Evolutionary conservation across 2,888 invertebrate species (phyloP), one percentile per base, ranked within the genome.

Genomic region (Sialis lutaria): DNA sequence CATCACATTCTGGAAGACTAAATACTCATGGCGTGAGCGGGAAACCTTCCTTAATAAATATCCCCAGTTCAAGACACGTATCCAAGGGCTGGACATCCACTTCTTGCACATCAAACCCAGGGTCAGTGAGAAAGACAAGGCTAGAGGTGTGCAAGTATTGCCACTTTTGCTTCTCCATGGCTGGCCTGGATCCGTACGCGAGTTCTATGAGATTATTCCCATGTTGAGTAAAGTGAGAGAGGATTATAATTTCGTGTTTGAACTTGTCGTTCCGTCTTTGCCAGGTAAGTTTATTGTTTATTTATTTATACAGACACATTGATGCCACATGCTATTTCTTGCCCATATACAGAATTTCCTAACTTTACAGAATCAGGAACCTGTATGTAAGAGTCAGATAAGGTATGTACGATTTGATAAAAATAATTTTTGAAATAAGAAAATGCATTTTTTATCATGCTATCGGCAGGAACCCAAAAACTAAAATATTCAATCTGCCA

Each of bases 111-210:
- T 73, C 2, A 80, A 77, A 62, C 77, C 78, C 1, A 48, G 50
- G 39, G 44, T 47, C n/a, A 46, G 55, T 45, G 49, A 53, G 6
- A 44, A 44, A n/a, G 22, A 22, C 22, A 22, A 22, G 22, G 22
- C 22, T 4, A 37, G 5, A 30, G 53, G 52, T 5, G 33, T 57
- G 1, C 59, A 70, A 55, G 70, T 76, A 1, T 53, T 80, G 1
- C 85, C 87, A 0, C 56, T 88, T 1, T 62, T 87, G 4, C 55
- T 92, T 43, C 64, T 85, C 10, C 91, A 93, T 60, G 92, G 92
- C 37, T 92, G 92, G 92, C 90, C 91, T 0, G 88, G 90, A 1
- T 86, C 85, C 0, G 72, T 89, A 2, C 68, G 79, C n/a, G 91
- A 92, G 65, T 90, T 89, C 63, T 82, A 82, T 56, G 78, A 79